Conservation (phyloP, 2,888 invertebrate genomes). For the Deladenus siricidicola region DNA sequence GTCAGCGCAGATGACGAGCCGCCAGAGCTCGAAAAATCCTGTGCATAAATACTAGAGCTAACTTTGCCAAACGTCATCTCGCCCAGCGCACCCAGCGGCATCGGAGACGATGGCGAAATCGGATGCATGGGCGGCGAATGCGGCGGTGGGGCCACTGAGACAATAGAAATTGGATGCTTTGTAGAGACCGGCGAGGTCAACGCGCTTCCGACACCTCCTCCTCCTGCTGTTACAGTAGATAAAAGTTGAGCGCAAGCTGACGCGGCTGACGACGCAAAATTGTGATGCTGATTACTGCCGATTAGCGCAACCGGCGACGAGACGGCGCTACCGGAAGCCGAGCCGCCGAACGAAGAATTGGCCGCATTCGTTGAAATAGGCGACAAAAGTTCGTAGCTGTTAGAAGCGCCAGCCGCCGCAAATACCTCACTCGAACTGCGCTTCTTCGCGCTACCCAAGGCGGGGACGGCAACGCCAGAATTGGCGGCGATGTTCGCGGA, state of each 20-base stretch:
- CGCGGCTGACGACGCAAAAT: background rate
- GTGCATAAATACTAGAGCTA: background rate
- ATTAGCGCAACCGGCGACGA: background rate
- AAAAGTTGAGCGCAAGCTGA: background rate
- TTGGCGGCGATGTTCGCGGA: background rate
- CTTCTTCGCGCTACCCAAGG: background rate
- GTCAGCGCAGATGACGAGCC: background rate
- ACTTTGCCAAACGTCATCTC: background rate
- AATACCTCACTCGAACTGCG: background rate
- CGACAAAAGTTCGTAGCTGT: background rate
- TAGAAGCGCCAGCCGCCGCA: background rate
- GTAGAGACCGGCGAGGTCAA: background rate
- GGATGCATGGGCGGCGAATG: background rate
- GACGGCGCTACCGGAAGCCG: background rate
- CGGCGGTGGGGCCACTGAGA: slow-evolving; percentile 3
- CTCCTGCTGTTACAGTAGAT: too few species aligned
- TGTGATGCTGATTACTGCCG: background rate
- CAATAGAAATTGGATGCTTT: background rate
- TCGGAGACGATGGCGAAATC: background rate
- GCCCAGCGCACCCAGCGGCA: too few species aligned
- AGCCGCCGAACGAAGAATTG: background rate
- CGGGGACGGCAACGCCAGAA: too few species aligned
- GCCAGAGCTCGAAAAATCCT: background rate
- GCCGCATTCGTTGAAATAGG: background rate
- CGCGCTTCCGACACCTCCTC: too few species aligned